Evolutionary conservation across 2,113 vertebrate genomes (phyloP).

Genomic region (Syrrhaptes paradoxus): DNA sequence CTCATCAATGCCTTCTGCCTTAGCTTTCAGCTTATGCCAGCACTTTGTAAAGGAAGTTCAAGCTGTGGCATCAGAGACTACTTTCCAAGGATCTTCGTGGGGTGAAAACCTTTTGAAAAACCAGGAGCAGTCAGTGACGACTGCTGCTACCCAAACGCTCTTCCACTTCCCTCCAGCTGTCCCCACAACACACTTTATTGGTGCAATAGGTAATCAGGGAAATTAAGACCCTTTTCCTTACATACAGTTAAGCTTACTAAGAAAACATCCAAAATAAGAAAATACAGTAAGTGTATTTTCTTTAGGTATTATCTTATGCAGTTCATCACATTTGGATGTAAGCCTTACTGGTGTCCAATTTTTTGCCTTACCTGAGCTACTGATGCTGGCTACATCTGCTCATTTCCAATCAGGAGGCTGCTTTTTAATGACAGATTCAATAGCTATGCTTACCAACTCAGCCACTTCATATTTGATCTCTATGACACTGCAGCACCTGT

Average conservation of each 20-base stretch:
- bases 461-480: background rate
- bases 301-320: background rate
- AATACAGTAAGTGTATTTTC: accelerated
- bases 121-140: accelerated
- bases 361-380: background rate
- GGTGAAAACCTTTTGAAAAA: background rate
- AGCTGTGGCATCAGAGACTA: background rate
- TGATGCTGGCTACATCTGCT: background rate
- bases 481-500: background rate
- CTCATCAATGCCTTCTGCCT: background rate
- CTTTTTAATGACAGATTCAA: background rate
- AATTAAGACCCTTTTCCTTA: background rate
- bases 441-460: background rate
- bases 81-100: background rate
- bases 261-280: background rate
- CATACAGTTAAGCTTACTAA: background rate
- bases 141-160: background rate
- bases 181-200: background rate
- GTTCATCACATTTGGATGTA: background rate
- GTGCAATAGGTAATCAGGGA: accelerated
- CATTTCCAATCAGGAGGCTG: background rate
- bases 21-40: background rate
- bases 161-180: background rate
- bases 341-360: background rate
- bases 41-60: background rate